These are phyloP conservation scores for Emydura subglobosa DNA, from an alignment of 2,113 vertebrate species.

Conservation along the genomic window DNA sequence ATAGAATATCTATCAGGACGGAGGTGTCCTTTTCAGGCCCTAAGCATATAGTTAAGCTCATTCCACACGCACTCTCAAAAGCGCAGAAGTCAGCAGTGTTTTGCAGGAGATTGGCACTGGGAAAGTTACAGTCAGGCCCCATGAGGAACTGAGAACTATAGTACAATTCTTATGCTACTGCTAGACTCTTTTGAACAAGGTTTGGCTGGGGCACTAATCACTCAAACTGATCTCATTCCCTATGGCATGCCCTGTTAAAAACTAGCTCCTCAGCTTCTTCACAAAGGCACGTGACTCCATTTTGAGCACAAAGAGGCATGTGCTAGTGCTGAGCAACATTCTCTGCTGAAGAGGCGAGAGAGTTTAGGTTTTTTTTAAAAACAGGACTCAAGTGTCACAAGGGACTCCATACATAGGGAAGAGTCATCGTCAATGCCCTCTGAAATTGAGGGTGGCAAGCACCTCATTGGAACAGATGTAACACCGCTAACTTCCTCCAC, in stretches of 20 bases:
- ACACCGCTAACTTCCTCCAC: background rate
- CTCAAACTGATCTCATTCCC: background rate
- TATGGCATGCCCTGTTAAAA: background rate
- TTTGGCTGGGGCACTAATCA: background rate
- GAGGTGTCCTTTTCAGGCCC: background rate
- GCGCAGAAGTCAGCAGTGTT: background rate
- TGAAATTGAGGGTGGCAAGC: background rate
- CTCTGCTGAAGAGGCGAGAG: background rate
- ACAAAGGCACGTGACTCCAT: background rate
- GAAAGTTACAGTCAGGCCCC: background rate
- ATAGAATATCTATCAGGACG: background rate
- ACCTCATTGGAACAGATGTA: background rate
- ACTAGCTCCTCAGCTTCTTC: background rate
- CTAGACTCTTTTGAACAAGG: background rate
- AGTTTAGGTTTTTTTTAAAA: no score
- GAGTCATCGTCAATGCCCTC: background rate
- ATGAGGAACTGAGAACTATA: background rate
- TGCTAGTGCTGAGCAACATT: background rate
- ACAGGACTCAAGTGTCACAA: background rate
- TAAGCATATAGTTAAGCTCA: slow-evolving; percentile 4
- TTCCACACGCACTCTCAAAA: background rate
- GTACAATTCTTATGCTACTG: background rate
- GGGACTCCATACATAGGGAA: background rate
- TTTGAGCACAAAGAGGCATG: background rate
- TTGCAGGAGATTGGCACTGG: slow-evolving; percentile 5